A percentile compares a stretch with the other conserved stretches of the same genome.
Conservation (phyloP, 1,140 invertebrate species). For the Bombus breviceps region DNA sequence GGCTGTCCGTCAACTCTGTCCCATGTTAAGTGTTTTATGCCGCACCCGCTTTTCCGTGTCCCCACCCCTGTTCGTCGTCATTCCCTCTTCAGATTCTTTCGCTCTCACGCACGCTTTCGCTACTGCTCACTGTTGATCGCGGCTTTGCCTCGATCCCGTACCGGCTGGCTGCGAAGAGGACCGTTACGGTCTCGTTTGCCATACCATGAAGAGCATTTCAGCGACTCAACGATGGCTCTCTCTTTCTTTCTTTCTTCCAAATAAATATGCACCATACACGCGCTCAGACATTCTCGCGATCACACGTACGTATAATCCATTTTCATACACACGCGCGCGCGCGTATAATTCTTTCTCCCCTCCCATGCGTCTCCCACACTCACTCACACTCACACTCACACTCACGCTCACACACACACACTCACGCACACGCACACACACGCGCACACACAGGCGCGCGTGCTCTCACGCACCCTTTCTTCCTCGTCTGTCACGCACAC, state of each 20-base stretch:
- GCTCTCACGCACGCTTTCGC: constrained; percentile 66
- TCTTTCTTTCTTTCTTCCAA: constrained; percentile 37
- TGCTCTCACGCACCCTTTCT: neutral
- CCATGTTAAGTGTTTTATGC: constrained; percentile 59
- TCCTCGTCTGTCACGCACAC: neutral
- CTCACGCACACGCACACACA: accelerated
- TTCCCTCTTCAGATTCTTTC: constrained; percentile 58
- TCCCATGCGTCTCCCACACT: neutral
- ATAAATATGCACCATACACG: constrained; percentile 22
- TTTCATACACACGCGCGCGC: too few species aligned
- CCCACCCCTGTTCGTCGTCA: constrained; percentile 50
- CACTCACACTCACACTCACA: too few species aligned
- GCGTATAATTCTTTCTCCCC: neutral
- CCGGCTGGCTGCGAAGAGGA: constrained; percentile 39
- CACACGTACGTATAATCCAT: neutral
- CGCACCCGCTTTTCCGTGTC: constrained; percentile 58
- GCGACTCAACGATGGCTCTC: constrained; percentile 32
- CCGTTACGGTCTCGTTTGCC: constrained; percentile 44
- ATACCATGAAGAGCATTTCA: constrained; percentile 49
- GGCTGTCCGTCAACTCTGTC: constrained; percentile 64
- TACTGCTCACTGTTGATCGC: constrained; percentile 32
- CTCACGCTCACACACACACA: neutral
- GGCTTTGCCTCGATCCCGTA: constrained; percentile 48
- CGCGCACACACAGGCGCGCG: neutral
- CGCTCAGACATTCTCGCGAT: constrained; percentile 29